Percentiles rank a stretch among this genome's conserved stretches.
phyloP scores from a whole-genome alignment of 1,140 invertebrate genomes.

The Leucophenga varia region DNA sequence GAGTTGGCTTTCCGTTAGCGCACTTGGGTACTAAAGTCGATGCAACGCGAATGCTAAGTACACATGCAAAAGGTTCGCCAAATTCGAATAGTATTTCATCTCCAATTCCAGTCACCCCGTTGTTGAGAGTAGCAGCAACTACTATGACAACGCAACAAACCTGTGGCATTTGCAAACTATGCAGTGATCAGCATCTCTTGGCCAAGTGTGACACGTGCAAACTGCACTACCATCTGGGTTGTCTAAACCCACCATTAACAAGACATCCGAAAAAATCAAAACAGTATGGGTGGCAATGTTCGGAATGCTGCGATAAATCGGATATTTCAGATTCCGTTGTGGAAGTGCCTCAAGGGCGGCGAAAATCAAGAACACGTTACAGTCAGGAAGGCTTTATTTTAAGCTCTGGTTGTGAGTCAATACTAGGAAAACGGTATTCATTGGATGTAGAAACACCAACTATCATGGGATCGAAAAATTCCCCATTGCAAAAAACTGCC shows the following conservation, averaged over 20 bases:
- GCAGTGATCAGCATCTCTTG: constrained; percentile 82
- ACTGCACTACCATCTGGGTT: constrained; percentile 89
- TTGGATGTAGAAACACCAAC: too few relatives aligned
- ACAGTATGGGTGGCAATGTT: constrained; percentile 91
- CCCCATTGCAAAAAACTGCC: too few relatives aligned
- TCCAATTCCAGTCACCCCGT: constrained; percentile 10
- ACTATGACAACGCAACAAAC: constrained; percentile 30
- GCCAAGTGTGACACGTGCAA: constrained; percentile 94
- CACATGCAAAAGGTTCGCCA: constrained; percentile 32
- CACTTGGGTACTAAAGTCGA: constrained; percentile 62
- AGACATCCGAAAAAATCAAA: constrained; percentile 94
- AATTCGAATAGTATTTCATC: constrained; percentile 4
- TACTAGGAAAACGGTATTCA: too few relatives aligned
- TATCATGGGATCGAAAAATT: too few relatives aligned
- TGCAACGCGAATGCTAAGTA: constrained; percentile 61
- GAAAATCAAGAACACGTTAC: constrained; percentile 72
- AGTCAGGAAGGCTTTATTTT: constrained; percentile 64
- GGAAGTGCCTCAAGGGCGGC: constrained; percentile 74
- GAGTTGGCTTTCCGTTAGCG: constrained; percentile 74
- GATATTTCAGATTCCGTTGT: constrained; percentile 74
- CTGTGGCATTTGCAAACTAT: constrained; percentile 78
- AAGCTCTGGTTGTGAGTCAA: too few relatives aligned
- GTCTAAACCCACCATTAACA: constrained; percentile 87
- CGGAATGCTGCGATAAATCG: constrained; percentile 85
- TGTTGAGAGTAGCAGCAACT: constrained; percentile 22